Evolutionary conservation across 2,113 vertebrate species (phyloP), one percentile per base, ranked within the genome.

Genomic region (Lophius piscatorius): DNA sequence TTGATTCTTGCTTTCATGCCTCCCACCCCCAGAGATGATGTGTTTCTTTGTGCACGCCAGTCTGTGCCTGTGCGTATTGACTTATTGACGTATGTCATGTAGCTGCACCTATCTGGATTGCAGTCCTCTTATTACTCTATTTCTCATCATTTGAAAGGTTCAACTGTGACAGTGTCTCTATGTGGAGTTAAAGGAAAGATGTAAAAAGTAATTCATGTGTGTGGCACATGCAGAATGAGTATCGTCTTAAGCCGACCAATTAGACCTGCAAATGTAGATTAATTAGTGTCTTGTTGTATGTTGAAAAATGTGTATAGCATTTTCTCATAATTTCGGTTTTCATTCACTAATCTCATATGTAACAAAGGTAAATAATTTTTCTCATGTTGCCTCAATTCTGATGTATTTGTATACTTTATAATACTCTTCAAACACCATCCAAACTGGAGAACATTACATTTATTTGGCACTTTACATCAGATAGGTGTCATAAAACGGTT

Each of bases 21-120:
- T 49, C 38, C 47, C 17, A 7, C 22, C 26, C 26, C 26, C 26
- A 28, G 9, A 28, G 26, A 28, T n/a, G n/a, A 16, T 23, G 23
- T 20, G 22, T 39, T 46, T 9, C 26, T 63, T 48, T 63, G 46
- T 52, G 29, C 41, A 17, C 34, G 50, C 42, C 55, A 8, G 26
- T 47, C 31, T 49, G 3, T 31, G 38, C n/a, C 23, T 6, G 22
- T 29, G 63, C 21, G 13, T 55, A 70, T 73, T 63, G 60, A 66
- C 70, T 70, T 57, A 77, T 65, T 64, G 61, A 46, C 44, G 48
- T 49, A 23, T 36, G 36, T 56, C 40, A 47, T 67, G 64, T 64
- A 54, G 63, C 46, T 41, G 11, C 54, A 39, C 12, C 48, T 51
- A 9, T 63, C n/a, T 59, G 39, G 45, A 28, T 28, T 41, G 13